Conservation (phyloP, 2,797 vertebrate genomes). For the Pantherophis alleghaniensis region DNA sequence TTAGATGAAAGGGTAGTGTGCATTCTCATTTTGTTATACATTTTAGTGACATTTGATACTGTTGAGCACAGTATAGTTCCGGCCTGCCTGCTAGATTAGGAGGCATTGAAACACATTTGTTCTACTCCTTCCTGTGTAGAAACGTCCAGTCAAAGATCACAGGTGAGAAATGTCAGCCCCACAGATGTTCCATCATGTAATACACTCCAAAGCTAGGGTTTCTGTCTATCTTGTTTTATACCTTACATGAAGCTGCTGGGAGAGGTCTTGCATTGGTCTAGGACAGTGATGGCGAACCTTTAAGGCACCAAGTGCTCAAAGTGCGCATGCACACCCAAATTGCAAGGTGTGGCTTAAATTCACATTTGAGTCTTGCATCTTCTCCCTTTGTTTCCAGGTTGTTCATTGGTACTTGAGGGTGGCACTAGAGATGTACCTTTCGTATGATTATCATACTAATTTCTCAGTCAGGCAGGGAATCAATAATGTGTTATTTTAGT, state of each 20-base stretch:
- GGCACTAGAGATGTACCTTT: accelerated
- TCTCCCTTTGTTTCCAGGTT: not conserved
- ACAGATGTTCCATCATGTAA: not conserved
- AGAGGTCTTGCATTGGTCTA: no score
- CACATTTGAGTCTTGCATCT: not conserved
- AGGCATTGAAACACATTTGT: not conserved
- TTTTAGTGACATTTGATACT: not conserved
- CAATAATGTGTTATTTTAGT: not conserved
- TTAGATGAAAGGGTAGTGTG: not conserved
- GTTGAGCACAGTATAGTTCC: not conserved
- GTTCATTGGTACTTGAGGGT: not conserved
- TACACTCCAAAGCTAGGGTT: not conserved
- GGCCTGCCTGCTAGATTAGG: not conserved
- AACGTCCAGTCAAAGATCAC: not conserved
- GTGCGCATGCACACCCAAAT: no score
- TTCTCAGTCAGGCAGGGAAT: not conserved
- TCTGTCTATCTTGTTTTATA: not conserved
- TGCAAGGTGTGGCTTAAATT: not conserved
- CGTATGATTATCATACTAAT: not conserved
- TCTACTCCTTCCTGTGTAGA: no score
- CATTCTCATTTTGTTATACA: not conserved
- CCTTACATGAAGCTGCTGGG: not conserved
- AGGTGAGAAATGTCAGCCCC: not conserved
- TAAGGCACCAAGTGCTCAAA: no score
- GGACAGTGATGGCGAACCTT: no score